Evolutionary conservation across 2,888 invertebrate species (phyloP).

Genomic region (Syrphus vitripennis): DNA sequence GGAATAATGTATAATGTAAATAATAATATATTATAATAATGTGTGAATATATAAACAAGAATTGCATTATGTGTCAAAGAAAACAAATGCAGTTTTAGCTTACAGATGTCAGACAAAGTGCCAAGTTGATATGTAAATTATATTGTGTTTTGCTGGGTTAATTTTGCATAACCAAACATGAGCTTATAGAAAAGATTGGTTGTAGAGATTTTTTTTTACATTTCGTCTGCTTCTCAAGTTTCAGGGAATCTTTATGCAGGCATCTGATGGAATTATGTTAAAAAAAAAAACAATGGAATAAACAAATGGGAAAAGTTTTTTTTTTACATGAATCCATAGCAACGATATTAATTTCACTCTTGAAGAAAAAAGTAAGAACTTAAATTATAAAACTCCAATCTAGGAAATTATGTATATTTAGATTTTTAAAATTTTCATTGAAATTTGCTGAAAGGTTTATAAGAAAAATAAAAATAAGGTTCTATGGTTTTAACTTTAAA

Average conservation of each 20-base stretch:
- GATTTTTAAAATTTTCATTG: too few relatives aligned
- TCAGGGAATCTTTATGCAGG: background rate
- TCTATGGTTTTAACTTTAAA: too few relatives aligned
- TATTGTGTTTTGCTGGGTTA: background rate
- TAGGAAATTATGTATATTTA: too few relatives aligned
- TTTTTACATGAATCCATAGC: background rate
- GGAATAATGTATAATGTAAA: background rate
- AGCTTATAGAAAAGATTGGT: background rate
- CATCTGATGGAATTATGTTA: background rate
- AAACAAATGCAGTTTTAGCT: slow-evolving; percentile 34
- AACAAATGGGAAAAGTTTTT: background rate
- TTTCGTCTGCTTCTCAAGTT: background rate
- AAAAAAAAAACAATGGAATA: too few relatives aligned
- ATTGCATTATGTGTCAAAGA: slow-evolving; percentile 12
- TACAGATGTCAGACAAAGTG: slow-evolving; percentile 43
- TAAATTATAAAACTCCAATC: too few relatives aligned
- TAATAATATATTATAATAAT: background rate
- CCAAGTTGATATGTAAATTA: slow-evolving; percentile 41
- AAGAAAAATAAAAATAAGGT: too few relatives aligned
- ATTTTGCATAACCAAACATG: slow-evolving; percentile 20
- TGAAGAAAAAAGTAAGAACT: too few relatives aligned
- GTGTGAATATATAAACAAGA: background rate
- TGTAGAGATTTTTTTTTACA: background rate
- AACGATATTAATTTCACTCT: background rate
- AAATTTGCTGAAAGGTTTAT: too few relatives aligned